Conservation (phyloP, 2,113 vertebrate genomes). For the Etia nguti region DNA sequence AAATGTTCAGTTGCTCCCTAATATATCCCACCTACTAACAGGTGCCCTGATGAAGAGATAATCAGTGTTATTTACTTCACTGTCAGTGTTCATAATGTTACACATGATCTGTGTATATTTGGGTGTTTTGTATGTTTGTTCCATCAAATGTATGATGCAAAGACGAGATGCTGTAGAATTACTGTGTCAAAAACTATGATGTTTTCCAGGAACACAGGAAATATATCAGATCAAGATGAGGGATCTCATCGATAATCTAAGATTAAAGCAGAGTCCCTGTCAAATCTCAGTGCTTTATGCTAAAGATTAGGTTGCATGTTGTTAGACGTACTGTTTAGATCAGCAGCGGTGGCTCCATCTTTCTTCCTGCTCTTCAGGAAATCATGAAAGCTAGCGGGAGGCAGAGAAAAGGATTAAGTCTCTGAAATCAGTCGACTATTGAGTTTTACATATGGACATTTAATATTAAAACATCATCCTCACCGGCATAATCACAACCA, state of each 20-base stretch:
- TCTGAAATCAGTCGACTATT: neutral
- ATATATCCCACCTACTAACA: neutral
- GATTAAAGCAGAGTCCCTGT: neutral
- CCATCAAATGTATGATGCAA: neutral
- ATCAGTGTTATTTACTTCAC: neutral
- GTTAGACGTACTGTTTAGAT: conserved; percentile 43
- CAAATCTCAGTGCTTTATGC: neutral
- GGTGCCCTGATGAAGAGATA: neutral
- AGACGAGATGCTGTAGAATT: neutral
- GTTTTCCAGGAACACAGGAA: neutral
- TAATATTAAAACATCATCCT: neutral
- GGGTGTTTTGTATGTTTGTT: neutral
- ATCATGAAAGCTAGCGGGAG: conserved; percentile 39
- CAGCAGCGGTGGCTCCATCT: neutral
- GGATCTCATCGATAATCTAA: neutral
- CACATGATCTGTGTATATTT: neutral
- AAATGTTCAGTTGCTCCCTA: neutral
- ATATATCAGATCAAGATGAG: neutral
- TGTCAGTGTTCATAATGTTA: neutral
- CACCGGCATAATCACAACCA: neutral
- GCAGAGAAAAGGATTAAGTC: neutral
- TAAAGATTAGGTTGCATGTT: neutral
- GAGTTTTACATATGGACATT: neutral
- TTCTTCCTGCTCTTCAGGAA: conserved; percentile 62
- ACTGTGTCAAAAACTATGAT: neutral